Conservation (phyloP, 1,140 invertebrate species). For the Leucophenga varia region DNA sequence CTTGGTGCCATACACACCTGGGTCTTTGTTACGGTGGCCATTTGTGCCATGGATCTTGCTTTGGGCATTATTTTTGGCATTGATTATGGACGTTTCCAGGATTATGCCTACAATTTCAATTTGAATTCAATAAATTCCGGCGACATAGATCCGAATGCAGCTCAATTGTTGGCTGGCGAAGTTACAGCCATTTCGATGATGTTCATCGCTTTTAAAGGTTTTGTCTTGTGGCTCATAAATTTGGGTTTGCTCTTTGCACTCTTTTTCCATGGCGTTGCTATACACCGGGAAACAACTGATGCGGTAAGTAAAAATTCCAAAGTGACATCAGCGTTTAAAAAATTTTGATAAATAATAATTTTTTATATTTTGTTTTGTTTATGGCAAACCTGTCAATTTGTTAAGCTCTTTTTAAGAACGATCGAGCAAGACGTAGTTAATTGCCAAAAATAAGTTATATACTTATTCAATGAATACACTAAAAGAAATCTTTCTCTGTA, state of each 20-base stretch:
- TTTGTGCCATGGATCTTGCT: conserved; percentile 46
- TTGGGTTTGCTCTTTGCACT: conserved; percentile 33
- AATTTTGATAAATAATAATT: too few relatives aligned
- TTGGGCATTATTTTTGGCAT: conserved; percentile 48
- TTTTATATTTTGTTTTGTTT: too few relatives aligned
- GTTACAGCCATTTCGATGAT: conserved; percentile 46
- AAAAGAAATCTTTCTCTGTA: too few relatives aligned
- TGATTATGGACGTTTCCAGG: conserved; percentile 36
- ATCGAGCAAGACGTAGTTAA: too few relatives aligned
- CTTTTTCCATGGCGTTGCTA: conserved; percentile 23
- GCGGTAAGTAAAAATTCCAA: conserved; percentile 42
- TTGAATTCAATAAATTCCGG: conserved; percentile 25
- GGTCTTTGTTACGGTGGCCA: conserved; percentile 32
- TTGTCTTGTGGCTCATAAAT: conserved; percentile 47
- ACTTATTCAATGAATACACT: too few relatives aligned
- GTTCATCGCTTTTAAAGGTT: conserved; percentile 52
- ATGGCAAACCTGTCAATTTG: too few relatives aligned
- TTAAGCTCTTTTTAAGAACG: too few relatives aligned
- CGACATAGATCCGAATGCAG: conserved; percentile 17
- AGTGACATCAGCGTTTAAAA: too few relatives aligned
- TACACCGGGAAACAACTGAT: conserved; percentile 36
- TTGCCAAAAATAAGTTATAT: too few relatives aligned
- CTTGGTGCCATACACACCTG: conserved; percentile 31
- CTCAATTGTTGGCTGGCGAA: conserved; percentile 30
- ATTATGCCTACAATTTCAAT: conserved; percentile 20